phyloP scores from a whole-genome alignment of 92 coral and sea anemone genomes.

The Nematostella vectensis region DNA sequence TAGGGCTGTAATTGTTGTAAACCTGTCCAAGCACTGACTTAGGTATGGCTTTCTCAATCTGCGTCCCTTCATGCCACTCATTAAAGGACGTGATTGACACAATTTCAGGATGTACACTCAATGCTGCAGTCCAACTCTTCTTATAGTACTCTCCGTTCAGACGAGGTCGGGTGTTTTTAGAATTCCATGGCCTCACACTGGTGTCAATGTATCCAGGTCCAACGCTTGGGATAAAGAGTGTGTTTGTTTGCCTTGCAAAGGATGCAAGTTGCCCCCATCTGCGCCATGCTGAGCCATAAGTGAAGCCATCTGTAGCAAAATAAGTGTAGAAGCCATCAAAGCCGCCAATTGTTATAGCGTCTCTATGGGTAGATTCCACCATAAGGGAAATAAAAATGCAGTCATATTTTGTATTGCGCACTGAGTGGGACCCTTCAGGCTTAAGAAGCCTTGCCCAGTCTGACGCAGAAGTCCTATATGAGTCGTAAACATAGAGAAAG shows the following conservation, averaged over 20 bases:
- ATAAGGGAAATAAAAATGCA: constrained; percentile 80
- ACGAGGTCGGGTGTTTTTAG: constrained; percentile 58
- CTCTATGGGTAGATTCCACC: constrained; percentile 69
- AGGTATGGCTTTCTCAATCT: constrained; percentile 88
- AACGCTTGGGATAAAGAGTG: constrained; percentile 87
- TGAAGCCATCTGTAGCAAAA: constrained; percentile 86
- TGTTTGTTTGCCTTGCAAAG: constrained; percentile 62
- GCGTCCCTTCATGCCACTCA: constrained; percentile 99
- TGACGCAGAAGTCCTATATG: constrained; percentile 71
- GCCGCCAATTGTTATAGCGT: constrained; percentile 66
- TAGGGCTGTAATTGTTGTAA: constrained; percentile 64
- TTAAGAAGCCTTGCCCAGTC: constrained; percentile 80
- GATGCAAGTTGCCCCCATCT: constrained; percentile 69
- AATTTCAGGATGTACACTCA: constrained; percentile 65
- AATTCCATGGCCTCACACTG: constrained; percentile 84
- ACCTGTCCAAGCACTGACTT: constrained; percentile 51
- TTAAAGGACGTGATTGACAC: constrained; percentile 89
- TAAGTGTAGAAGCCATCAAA: constrained; percentile 97
- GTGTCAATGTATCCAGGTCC: constrained; percentile 97
- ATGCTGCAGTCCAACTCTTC: constrained; percentile 84
- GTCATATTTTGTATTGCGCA: constrained; percentile 84
- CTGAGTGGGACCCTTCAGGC: constrained; percentile 65
- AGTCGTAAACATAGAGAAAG: constrained; percentile 80
- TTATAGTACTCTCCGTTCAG: constrained; percentile 71
- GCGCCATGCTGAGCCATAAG: constrained; percentile 85